These are phyloP conservation scores for Trachythela sp. DNA, from an alignment of 64 coral and sea anemone genomes.

Conservation along the genomic window DNA sequence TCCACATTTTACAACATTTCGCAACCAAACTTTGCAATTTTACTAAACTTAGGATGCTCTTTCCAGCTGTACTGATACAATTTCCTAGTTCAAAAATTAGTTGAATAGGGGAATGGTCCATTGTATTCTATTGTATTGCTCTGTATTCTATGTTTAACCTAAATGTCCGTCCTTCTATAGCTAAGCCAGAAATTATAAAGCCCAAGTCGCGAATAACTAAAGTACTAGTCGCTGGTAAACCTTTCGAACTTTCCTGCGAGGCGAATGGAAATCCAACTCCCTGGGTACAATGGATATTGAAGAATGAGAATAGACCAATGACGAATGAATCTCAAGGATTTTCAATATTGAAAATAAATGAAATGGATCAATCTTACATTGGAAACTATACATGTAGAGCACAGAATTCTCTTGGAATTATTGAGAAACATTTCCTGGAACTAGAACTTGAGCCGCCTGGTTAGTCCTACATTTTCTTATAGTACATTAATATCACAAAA, in stretches of 20 bases:
- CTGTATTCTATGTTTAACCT: not conserved
- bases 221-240: not conserved
- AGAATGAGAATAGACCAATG: not conserved
- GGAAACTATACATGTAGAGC: not conserved
- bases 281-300: not conserved
- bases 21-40: no score
- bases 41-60: no score
- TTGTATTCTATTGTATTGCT: not conserved
- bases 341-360: not conserved
- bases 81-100: no score
- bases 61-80: no score
- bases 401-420: not conserved
- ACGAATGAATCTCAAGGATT: not conserved
- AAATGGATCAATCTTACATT: conserved; percentile 9
- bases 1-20: no score
- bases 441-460: not conserved
- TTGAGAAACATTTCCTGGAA: not conserved
- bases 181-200: not conserved
- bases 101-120: no score
- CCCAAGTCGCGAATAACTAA: not conserved
- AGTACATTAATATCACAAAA: no score
- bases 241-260: not conserved
- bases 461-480: not conserved
- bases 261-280: not conserved
- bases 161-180: not conserved